Evolutionary conservation across 1,140 invertebrate genomes (phyloP).

Genomic region (Hyposmocoma kahamanoa): DNA sequence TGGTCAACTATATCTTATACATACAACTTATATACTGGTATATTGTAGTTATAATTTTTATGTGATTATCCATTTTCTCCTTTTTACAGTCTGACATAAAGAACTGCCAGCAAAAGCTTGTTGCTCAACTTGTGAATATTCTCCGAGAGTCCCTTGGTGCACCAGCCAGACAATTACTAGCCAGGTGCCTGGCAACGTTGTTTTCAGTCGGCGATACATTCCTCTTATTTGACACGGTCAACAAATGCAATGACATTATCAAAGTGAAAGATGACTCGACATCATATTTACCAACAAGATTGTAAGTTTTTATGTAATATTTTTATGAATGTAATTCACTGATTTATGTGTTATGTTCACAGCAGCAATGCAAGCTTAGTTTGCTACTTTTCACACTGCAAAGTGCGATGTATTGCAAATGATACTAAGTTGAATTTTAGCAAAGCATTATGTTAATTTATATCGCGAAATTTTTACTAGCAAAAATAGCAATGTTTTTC

Average conservation of each 20-base stretch:
- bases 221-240: conserved; percentile 97
- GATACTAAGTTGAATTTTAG: no score
- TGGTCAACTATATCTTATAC: no score
- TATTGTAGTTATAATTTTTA: no score
- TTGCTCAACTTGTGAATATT: conserved; percentile 92
- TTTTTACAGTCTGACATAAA: conserved; percentile 93
- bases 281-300: conserved; percentile 91
- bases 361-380: no score
- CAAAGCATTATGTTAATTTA: no score
- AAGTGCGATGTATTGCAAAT: no score
- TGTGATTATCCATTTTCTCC: no score
- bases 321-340: not conserved
- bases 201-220: conserved; percentile 99
- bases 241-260: conserved; percentile 97
- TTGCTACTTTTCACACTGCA: no score
- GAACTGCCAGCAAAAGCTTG: conserved; percentile 95
- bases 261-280: conserved; percentile 98
- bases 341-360: no score
- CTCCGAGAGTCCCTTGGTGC: conserved; percentile 92
- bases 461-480: no score
- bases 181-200: conserved; percentile 92
- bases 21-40: no score
- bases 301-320: conserved; percentile 81
- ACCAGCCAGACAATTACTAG: conserved; percentile 93
- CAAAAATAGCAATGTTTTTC: no score